Evolutionary conservation across 2,113 vertebrate species (phyloP).

Genomic region (Proterorhinus semilunaris): DNA sequence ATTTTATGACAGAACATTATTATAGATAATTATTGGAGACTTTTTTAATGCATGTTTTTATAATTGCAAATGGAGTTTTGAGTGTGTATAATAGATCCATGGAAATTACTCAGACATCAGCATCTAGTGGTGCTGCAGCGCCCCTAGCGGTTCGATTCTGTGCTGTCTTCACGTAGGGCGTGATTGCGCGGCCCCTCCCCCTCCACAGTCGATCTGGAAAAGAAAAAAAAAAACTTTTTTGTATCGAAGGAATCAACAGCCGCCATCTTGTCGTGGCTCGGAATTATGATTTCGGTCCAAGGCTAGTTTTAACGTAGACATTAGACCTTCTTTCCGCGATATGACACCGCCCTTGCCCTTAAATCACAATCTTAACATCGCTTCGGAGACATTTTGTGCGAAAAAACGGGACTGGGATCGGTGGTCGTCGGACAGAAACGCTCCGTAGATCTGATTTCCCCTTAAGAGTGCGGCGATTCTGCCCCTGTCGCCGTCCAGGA

Average conservation of each 20-base stretch:
- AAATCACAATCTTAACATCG: conserved; percentile 58
- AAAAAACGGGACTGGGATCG: conserved; percentile 67
- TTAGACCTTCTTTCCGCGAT: conserved; percentile 69
- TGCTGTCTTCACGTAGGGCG: conserved; percentile 73
- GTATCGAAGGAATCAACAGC: conserved; percentile 94
- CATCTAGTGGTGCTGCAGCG: conserved; percentile 45
- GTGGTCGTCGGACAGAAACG: conserved; percentile 73
- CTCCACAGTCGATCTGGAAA: conserved; percentile 85
- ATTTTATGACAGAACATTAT: too few species aligned
- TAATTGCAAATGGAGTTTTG: too few species aligned
- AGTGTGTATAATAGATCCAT: too few species aligned
- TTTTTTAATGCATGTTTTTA: too few species aligned
- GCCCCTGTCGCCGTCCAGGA: conserved; percentile 70
- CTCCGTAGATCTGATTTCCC: conserved; percentile 79
- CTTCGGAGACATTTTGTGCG: conserved; percentile 64
- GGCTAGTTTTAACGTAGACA: conserved; percentile 70
- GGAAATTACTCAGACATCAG: not conserved
- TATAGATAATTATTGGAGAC: too few species aligned
- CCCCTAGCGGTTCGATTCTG: conserved; percentile 50
- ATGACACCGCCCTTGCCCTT: conserved; percentile 67
- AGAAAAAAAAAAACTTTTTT: conserved; percentile 90
- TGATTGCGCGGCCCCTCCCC: conserved; percentile 84
- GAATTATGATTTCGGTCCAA: conserved; percentile 85
- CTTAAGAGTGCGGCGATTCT: conserved; percentile 77
- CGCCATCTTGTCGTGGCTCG: conserved; percentile 96